phyloP scores from a whole-genome alignment of 2,113 vertebrate species.

The Recurvirostra avosetta region DNA sequence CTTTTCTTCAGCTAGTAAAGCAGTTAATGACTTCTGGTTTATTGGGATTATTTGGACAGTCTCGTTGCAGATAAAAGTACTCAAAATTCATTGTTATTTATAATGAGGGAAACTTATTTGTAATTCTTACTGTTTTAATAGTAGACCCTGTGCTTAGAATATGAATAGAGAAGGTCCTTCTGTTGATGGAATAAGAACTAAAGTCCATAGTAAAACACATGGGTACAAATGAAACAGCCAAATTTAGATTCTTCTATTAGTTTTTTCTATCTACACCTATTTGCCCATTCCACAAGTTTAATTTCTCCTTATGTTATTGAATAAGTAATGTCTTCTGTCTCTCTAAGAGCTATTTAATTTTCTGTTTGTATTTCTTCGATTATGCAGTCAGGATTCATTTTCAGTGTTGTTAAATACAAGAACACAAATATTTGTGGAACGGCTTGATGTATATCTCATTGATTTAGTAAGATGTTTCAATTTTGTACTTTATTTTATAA shows the following conservation, averaged over 20 bases:
- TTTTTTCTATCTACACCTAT: not conserved
- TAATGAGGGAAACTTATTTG: not conserved
- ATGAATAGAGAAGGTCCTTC: not conserved
- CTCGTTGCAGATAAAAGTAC: not conserved
- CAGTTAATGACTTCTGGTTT: not conserved
- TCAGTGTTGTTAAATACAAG: not conserved
- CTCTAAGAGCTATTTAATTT: not conserved
- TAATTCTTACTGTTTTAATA: not conserved
- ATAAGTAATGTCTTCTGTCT: not conserved
- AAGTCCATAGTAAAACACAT: not conserved
- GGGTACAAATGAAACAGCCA: fast-evolving
- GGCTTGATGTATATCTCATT: not conserved
- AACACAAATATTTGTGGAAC: not conserved
- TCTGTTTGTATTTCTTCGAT: not conserved
- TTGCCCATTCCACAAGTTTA: not conserved
- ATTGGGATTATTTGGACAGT: not conserved
- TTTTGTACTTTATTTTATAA: not conserved
- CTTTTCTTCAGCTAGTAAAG: not conserved
- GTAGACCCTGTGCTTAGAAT: not conserved
- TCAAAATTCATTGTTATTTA: not conserved
- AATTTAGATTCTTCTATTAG: too few relatives aligned
- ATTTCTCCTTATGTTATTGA: not conserved
- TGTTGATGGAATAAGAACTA: not conserved
- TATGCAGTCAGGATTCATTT: not conserved
- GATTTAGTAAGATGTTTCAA: not conserved